These are phyloP conservation scores for Apoderus coryli DNA, from an alignment of 2,888 invertebrate species.

Conservation along the genomic window DNA sequence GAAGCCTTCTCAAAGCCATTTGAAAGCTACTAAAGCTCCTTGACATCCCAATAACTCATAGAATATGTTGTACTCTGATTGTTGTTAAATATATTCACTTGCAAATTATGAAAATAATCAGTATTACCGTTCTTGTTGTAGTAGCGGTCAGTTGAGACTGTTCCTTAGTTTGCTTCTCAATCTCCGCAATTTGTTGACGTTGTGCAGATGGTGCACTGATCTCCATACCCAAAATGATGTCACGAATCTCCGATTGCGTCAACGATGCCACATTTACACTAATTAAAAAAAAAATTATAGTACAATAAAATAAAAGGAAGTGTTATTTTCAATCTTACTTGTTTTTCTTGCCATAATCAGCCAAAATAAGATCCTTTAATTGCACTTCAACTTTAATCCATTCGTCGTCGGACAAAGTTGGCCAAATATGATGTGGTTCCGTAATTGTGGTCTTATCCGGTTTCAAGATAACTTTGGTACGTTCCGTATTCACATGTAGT, in stretches of 20 bases:
- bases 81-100: too few relatives aligned
- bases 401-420: constrained; percentile 91
- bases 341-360: constrained; percentile 99
- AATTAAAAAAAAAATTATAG: constrained; percentile 9
- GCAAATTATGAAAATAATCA: too few relatives aligned
- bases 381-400: constrained; percentile 99
- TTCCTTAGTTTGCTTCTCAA: constrained; percentile 99
- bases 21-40: too few relatives aligned
- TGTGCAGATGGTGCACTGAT: constrained; percentile 99
- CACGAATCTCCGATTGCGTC: constrained; percentile 97
- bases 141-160: constrained; percentile 97
- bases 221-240: constrained; percentile 99
- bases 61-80: too few relatives aligned
- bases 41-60: too few relatives aligned
- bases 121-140: constrained; percentile 95
- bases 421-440: constrained; percentile 99
- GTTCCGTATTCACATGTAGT: constrained; percentile 95
- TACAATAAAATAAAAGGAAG: too few relatives aligned
- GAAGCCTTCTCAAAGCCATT: too few relatives aligned
- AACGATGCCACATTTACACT: constrained; percentile 94
- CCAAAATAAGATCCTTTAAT: constrained; percentile 93
- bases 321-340: constrained; percentile 43
- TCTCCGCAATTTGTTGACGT: constrained; percentile 98
- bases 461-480: constrained; percentile 95
- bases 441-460: constrained; percentile 99